phyloP scores from a whole-genome alignment of 2,888 invertebrate species.

The Argyresthia goedartella region DNA sequence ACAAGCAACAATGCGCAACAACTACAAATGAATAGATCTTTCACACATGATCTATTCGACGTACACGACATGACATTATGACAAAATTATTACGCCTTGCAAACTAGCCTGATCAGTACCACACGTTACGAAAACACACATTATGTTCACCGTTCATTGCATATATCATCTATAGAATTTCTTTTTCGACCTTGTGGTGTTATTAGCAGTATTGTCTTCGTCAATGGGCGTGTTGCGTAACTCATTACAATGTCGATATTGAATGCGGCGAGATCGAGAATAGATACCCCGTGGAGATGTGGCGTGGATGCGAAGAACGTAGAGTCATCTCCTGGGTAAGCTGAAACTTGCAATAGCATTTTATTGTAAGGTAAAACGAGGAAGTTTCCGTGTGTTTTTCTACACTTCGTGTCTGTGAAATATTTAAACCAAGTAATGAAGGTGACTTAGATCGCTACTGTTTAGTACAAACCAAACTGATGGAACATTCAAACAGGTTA shows the following conservation, averaged over 20 bases:
- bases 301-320: not conserved
- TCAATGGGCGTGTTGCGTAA: slow-evolving; percentile 17
- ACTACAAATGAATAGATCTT: not conserved
- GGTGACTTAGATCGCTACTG: too few species aligned
- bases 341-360: too few species aligned
- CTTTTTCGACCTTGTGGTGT: slow-evolving; percentile 44
- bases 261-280: not conserved
- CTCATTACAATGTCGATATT: not conserved
- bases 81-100: slow-evolving; percentile 37
- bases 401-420: too few species aligned
- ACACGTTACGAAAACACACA: slow-evolving; percentile 25
- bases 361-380: too few species aligned
- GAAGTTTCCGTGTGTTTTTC: too few species aligned
- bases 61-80: slow-evolving; percentile 26
- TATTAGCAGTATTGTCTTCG: slow-evolving; percentile 20
- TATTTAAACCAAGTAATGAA: too few species aligned
- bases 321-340: too few species aligned
- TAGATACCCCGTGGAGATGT: not conserved
- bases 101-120: slow-evolving; percentile 23
- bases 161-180: slow-evolving; percentile 32
- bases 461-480: too few species aligned
- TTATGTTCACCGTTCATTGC: slow-evolving; percentile 32
- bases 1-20: too few species aligned
- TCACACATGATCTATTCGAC: slow-evolving; percentile 12
- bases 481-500: too few species aligned